Evolutionary conservation across 2,113 vertebrate genomes (phyloP).

Genomic region (Larimichthys crocea): DNA sequence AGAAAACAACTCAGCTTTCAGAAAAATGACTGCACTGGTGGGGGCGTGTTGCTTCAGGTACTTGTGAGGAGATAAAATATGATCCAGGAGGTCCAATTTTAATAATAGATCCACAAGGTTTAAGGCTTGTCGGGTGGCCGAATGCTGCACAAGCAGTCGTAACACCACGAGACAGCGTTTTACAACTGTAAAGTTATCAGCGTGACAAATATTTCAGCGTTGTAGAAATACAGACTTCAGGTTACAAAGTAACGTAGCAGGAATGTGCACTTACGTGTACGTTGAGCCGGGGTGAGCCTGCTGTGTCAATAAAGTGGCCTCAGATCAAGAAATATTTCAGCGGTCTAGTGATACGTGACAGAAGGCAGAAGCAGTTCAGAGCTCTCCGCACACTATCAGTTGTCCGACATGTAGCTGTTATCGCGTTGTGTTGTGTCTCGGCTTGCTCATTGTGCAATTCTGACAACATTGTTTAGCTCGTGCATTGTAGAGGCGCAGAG

Average conservation of each 20-base stretch:
- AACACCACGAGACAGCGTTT: not conserved
- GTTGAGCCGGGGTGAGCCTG: no score
- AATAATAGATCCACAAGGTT: not conserved
- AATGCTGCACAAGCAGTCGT: not conserved
- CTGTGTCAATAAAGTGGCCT: not conserved
- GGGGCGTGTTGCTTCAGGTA: not conserved
- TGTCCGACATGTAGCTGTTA: not conserved
- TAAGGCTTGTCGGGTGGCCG: not conserved
- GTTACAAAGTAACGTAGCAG: not conserved
- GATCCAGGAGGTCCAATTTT: not conserved
- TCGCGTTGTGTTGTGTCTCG: slow-evolving; percentile 34
- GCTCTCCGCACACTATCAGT: not conserved
- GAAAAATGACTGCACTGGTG: not conserved
- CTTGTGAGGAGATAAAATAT: not conserved
- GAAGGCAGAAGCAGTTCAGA: not conserved
- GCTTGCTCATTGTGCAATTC: slow-evolving; percentile 50
- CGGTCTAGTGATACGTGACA: not conserved
- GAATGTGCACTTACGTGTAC: not conserved
- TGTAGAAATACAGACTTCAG: not conserved
- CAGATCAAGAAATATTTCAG: not conserved
- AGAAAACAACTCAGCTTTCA: not conserved
- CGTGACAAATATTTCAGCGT: no score
- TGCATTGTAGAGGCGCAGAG: slow-evolving; percentile 24
- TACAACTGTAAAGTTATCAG: not conserved
- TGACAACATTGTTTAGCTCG: slow-evolving; percentile 39